Conservation (phyloP, 1,140 invertebrate species). For the Nasonia longicornis region DNA sequence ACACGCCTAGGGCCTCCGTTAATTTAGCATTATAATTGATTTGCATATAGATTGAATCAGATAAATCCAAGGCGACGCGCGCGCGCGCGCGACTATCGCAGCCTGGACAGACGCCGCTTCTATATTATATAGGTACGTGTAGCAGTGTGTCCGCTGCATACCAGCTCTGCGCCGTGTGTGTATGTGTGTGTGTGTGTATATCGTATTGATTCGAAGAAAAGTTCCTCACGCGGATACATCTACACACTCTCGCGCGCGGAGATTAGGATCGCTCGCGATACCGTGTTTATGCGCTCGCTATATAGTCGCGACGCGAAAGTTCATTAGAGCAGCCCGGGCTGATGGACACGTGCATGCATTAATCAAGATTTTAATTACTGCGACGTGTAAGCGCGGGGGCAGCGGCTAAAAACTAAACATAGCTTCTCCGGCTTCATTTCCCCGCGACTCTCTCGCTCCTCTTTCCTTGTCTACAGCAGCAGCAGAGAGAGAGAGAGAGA, state of each 20-base stretch:
- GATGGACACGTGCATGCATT: constrained; percentile 68
- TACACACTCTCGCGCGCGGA: background rate
- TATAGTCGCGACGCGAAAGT: constrained; percentile 41
- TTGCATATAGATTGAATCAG: constrained; percentile 66
- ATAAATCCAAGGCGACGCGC: constrained; percentile 56
- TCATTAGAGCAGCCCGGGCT: constrained; percentile 54
- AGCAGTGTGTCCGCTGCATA: too few species aligned
- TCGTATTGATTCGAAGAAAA: background rate
- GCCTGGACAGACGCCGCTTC: background rate
- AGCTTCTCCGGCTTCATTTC: constrained; percentile 47
- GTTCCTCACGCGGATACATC: background rate
- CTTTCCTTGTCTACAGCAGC: constrained; percentile 24
- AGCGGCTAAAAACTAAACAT: constrained; percentile 65
- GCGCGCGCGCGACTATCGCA: background rate
- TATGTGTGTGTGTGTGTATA: background rate
- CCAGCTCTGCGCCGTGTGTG: too few species aligned
- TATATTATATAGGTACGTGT: background rate
- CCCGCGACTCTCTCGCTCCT: constrained; percentile 46
- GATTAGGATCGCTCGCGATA: constrained; percentile 10
- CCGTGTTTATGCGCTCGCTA: background rate
- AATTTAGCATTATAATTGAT: constrained; percentile 67
- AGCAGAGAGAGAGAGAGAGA: background rate
- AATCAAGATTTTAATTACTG: constrained; percentile 69
- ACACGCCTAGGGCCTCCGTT: constrained; percentile 46
- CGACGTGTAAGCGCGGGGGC: constrained; percentile 58